Base-by-base conservation (phyloP, 2,888 invertebrate genomes). In the Mesorhabditis spiculigera region DNA sequence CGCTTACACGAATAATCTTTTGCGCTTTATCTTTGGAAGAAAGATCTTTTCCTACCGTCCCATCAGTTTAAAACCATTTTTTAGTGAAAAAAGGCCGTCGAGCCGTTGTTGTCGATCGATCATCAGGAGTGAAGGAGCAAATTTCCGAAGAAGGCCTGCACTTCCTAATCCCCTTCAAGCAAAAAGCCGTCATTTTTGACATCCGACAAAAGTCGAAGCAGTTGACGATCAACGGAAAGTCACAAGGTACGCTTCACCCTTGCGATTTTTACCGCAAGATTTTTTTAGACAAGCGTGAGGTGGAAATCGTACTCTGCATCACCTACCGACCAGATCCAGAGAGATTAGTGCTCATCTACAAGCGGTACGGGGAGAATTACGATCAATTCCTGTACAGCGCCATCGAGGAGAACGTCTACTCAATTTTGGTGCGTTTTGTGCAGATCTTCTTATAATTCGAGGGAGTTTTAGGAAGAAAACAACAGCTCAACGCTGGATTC, bases 81-180 rank as follows among this genome's bases (percentile, higher is more conserved):
- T 50, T 50, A 50, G 58, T 50, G 58, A 50, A 50, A n/a, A 50
- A 50, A 50, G 58, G 58, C 8, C n/a, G n/a, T 50, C 58, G 58
- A 13, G 58, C 58, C 58, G 58, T 50, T 10, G n/a, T 50, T n/a
- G 58, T 50, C 3, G 58, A 50, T 50, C 58, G 58, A 50, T n/a
- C n/a, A 10, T 13, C 10, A 1, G 58, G 58, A 3, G 58, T 50
- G 8, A 10, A 50, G 3, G 58, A 50, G n/a, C 10, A 50, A 3
- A 13, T n/a, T n/a, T 10, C n/a, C 1, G 58, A n/a, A 50, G 58
- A 50, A 50, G 58, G 58, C 58, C n/a, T 50, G 8, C 58, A 50
- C n/a, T n/a, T 50, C 8, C 58, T 50, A 1, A n/a, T 50, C n/a
- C 58, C 58, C 0, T 50, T 50, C 58, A 50, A 50, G 58, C 58